Base-by-base conservation (phyloP, 2,797 vertebrate species). In the Nyctalus aviator region DNA sequence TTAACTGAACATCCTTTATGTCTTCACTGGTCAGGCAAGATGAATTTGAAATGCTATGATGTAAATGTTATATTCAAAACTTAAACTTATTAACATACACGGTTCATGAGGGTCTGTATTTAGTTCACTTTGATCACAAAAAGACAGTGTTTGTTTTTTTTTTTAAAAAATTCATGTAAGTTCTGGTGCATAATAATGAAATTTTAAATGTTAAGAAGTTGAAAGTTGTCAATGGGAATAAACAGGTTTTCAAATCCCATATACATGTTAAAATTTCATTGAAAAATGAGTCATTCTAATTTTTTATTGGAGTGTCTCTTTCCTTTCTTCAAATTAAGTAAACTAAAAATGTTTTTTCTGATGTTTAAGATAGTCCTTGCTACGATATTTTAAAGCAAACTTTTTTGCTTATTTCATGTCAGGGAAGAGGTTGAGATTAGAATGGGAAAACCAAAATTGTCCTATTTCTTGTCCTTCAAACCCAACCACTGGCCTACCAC, bases 1-100 rank as follows among this genome's bases (percentile, higher is more conserved):
- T 94, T 86, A 53, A 64, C 30, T 83, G 32, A 73, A 17, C 7
- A 90, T 81, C 37, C 18, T 88, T 94, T 88, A 44, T 83, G 17
- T 25, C 93, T 93, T 84, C 8, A 15, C 50, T 86, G 32, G 37
- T 41, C 41, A 88, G 32, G 3, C 20, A 91, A 85, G 27, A 90
- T 59, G 32, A 96, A 88, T 91, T 62, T 88, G 37, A 91, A 90
- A 59, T 76, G n/a, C 9, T 88, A 35, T 14, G 37, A 68, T 81
- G 21, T 32, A 48, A 59, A 86, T 91, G 85, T 82, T 68, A 62
- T 59, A 68, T 44, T 27, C 72, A 17, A 86, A 85, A 73, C 30
- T 66, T 66, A 20, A 62, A 41, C 20, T 79, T 91, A 83, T 66
- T 71, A 69, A 53, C 35, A 83, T 71, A 62, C 1, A 37, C 59